A percentile compares a stretch with the other conserved stretches of the same genome.
These are phyloP conservation scores for Neodiprion lecontei DNA, from an alignment of 1,140 invertebrate genomes.

Conservation along the genomic window DNA sequence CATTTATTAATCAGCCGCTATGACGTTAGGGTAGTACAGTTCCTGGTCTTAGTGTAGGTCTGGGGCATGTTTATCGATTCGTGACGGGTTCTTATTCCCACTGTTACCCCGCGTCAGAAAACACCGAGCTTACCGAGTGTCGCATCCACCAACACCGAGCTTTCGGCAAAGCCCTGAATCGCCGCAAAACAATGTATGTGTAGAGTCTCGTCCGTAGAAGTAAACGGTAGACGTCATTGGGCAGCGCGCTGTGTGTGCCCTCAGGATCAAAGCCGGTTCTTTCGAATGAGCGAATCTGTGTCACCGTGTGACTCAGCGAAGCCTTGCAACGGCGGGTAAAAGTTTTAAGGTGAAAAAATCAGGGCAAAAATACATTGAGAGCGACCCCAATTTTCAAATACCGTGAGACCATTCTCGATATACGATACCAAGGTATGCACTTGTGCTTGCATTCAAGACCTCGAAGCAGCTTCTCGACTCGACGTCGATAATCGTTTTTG, in stretches of 20 bases:
- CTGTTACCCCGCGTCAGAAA: too few relatives aligned
- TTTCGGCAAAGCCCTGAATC: neutral
- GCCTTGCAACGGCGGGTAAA: neutral
- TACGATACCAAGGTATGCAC: too few relatives aligned
- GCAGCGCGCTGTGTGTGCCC: neutral
- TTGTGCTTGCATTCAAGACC: too few relatives aligned
- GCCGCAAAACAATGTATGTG: neutral
- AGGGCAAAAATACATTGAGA: neutral
- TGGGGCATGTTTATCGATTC: neutral
- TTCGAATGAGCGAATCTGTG: conserved; percentile 7
- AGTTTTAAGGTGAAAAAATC: neutral
- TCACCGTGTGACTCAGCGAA: neutral
- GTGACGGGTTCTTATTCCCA: neutral
- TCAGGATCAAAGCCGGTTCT: neutral
- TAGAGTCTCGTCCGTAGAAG: neutral
- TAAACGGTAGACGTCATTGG: neutral
- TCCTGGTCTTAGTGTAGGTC: neutral
- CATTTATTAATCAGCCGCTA: too few relatives aligned
- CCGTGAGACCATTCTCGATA: too few relatives aligned
- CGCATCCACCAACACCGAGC: neutral
- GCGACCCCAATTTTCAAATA: neutral
- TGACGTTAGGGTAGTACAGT: too few relatives aligned
- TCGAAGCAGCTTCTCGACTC: too few relatives aligned
- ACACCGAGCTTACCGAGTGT: too few relatives aligned
- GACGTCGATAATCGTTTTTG: too few relatives aligned